Evolutionary conservation across 2,888 invertebrate genomes (phyloP).

Genomic region (Cerastis rubricosa): DNA sequence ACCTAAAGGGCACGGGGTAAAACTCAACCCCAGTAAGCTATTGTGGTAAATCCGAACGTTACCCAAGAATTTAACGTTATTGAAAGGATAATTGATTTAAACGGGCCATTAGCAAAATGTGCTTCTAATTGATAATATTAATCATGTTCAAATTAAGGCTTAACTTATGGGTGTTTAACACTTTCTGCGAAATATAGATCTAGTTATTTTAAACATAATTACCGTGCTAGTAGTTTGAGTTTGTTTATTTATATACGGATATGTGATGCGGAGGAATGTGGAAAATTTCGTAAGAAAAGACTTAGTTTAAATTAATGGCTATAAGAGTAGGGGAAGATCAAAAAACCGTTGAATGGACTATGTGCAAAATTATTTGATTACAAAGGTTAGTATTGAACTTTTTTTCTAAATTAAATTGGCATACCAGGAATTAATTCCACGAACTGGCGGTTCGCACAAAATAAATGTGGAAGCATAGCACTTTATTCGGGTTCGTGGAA

Average conservation of each 20-base stretch:
- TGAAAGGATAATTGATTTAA: conserved; percentile 51
- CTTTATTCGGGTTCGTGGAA: too few species aligned
- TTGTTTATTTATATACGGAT: too few species aligned
- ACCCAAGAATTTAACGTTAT: conserved; percentile 25
- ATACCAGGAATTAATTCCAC: too few species aligned
- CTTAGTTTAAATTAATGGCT: not conserved
- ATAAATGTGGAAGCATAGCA: too few species aligned
- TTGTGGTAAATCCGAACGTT: conserved; percentile 40
- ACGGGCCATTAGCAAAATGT: conserved; percentile 30
- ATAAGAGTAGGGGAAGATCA: not conserved
- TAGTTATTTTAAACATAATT: not conserved
- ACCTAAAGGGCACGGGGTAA: conserved; percentile 18
- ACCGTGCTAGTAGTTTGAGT: not conserved
- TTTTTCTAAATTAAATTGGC: too few species aligned
- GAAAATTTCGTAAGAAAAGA: not conserved
- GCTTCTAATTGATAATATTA: conserved; percentile 22
- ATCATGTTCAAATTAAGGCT: not conserved
- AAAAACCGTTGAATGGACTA: not conserved
- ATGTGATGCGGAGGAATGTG: not conserved
- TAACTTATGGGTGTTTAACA: not conserved
- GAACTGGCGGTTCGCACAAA: too few species aligned
- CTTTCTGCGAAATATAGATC: not conserved
- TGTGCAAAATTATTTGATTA: not conserved
- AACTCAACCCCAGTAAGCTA: conserved; percentile 1
- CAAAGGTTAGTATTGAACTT: too few species aligned